Conservation (phyloP, 1,140 invertebrate species). For the Phthorimaea operculella region DNA sequence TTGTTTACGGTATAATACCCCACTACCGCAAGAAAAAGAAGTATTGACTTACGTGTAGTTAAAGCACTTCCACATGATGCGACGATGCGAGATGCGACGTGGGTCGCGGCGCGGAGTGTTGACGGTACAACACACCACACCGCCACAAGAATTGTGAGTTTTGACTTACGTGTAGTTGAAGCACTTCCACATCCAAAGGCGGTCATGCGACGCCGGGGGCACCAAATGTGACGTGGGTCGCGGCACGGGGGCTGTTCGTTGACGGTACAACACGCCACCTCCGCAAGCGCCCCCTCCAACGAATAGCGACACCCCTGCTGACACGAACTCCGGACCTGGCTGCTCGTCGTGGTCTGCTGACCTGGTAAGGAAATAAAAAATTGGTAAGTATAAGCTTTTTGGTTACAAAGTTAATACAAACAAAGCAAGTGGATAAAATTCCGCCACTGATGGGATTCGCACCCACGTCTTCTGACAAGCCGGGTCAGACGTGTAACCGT, state of each 20-base stretch:
- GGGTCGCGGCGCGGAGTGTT: conserved; percentile 54
- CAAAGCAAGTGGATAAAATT: too few species aligned
- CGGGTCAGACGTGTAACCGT: too few species aligned
- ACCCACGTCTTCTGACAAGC: too few species aligned
- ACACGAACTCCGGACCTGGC: conserved; percentile 69
- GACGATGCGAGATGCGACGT: conserved; percentile 64
- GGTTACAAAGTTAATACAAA: too few species aligned
- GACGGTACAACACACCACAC: conserved; percentile 65
- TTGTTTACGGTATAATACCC: conserved; percentile 65
- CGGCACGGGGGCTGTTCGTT: conserved; percentile 57
- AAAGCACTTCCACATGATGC: conserved; percentile 73
- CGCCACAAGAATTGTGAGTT: conserved; percentile 41
- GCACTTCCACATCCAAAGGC: conserved; percentile 74
- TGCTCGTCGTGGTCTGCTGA: conserved; percentile 46
- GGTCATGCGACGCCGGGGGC: conserved; percentile 66
- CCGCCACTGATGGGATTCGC: too few species aligned
- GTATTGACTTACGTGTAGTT: conserved; percentile 68
- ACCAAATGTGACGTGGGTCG: conserved; percentile 55
- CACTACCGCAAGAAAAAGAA: too few species aligned
- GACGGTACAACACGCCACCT: conserved; percentile 65
- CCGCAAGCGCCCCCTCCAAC: conserved; percentile 64
- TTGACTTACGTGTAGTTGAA: conserved; percentile 73
- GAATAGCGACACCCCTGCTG: conserved; percentile 70
- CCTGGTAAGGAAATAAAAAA: conserved; percentile 21
- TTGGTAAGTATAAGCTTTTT: too few species aligned